phyloP scores from a whole-genome alignment of 2,888 invertebrate genomes.

The Drosophila phalerata region DNA sequence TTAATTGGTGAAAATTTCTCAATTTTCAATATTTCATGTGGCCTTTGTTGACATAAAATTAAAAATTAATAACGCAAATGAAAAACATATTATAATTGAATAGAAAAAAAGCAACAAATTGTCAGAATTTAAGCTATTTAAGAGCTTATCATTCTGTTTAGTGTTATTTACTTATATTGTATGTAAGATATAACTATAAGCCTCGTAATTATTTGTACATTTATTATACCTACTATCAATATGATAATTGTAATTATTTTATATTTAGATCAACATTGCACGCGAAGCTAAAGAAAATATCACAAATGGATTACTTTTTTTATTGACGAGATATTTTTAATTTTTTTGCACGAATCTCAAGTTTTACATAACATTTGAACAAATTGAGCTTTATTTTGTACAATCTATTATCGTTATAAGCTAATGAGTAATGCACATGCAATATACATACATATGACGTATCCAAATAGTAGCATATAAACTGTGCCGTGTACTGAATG shows the following conservation, averaged over 20 bases:
- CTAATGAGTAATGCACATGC: conserved; percentile 53
- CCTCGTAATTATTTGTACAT: conserved; percentile 69
- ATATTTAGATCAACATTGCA: conserved; percentile 41
- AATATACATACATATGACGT: conserved; percentile 60
- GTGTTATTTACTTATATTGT: conserved; percentile 46
- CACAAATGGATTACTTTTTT: conserved; percentile 26
- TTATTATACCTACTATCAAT: conserved; percentile 28
- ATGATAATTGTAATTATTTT: conserved; percentile 44
- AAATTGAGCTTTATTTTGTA: conserved; percentile 72
- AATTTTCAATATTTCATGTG: conserved; percentile 77
- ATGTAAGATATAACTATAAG: conserved; percentile 65
- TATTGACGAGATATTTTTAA: conserved; percentile 10
- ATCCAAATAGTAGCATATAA: conserved; percentile 74
- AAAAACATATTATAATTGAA: conserved; percentile 12
- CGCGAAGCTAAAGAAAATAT: conserved; percentile 41
- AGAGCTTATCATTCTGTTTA: conserved; percentile 68
- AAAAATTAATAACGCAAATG: conserved; percentile 6
- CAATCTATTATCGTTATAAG: conserved; percentile 44
- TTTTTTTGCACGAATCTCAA: conserved; percentile 63
- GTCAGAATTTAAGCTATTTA: conserved; percentile 43
- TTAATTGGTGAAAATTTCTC: conserved; percentile 64
- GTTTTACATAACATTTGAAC: conserved; percentile 55
- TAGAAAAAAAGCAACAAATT: conserved; percentile 12
- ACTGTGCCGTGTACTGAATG: conserved; percentile 54
- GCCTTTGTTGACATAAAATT: conserved; percentile 67